Evolutionary conservation across 2,113 vertebrate genomes (phyloP), one percentile per base, ranked within the genome.

Genomic region (Okapia johnstoni): DNA sequence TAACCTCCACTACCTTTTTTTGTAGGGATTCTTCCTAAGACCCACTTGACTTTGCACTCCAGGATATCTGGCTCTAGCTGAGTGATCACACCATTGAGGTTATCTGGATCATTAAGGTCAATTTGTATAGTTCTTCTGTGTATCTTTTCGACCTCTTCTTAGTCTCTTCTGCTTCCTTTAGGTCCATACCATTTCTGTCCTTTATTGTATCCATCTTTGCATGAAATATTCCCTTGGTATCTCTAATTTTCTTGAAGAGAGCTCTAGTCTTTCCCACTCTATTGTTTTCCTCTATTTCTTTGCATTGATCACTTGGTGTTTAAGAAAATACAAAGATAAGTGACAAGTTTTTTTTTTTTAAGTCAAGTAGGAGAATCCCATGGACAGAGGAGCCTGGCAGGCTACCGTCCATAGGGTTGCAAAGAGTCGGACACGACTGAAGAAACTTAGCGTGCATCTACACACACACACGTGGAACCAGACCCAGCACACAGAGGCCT

Each of bases 241-340:
- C n/a, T 70, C 19, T 70, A 36, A 36, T 36, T 70, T 70, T 70
- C 17, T 70, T 40, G 36, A 70, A 70, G n/a, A 70, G 10, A 70
- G 23, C 5, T 23, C n/a, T 40, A 40, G 66, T 70, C 10, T 73
- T 73, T 40, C 66, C 66, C 10, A 23, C 6, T 73, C n/a, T 70
- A 12, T 70, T 40, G n/a, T 70, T 70, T 70, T 70, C 66, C 36
- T 70, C n/a, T 70, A 23, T 70, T 40, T 23, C 66, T 70, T 40
- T 70, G n/a, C 66, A 40, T 13, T 70, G n/a, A 70, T 70, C 66
- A 40, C 21, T 70, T 70, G 19, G 4, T 70, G 17, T 70, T 40
- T 70, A 61, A 25, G 7, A 84, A 90, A 85, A 88, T 92, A 5
- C 54, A 95, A 86, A 63, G 52, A 50, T 66, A 11, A 92, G 6